phyloP scores from a whole-genome alignment of 2,888 invertebrate species.

The Agonopterix subpropinquella region DNA sequence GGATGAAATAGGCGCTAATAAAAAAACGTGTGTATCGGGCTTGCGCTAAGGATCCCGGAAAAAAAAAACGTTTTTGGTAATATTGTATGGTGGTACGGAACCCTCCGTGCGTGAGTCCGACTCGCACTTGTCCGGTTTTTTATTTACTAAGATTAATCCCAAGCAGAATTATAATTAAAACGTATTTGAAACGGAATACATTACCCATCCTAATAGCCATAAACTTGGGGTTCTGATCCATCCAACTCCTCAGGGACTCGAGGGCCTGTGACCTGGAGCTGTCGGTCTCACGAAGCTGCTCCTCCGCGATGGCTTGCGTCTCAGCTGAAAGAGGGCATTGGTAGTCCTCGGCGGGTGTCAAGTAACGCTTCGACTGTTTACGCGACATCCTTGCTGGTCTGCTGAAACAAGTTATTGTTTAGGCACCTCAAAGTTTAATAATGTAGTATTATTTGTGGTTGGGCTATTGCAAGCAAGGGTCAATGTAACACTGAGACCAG shows the following conservation, averaged over 20 bases:
- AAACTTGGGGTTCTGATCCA: slow-evolving; percentile 82
- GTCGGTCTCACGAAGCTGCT: slow-evolving; percentile 82
- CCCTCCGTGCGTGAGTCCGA: background rate
- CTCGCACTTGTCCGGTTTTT: background rate
- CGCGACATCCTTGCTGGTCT: slow-evolving; percentile 40
- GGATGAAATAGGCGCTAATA: no score
- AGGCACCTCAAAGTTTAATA: no score
- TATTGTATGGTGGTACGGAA: no score
- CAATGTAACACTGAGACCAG: no score
- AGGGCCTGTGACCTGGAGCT: slow-evolving; percentile 79
- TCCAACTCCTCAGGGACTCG: slow-evolving; percentile 80
- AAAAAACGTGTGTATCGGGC: no score
- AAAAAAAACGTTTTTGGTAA: no score
- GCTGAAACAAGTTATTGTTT: no score
- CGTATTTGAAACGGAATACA: slow-evolving; percentile 7
- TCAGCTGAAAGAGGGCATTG: slow-evolving; percentile 76
- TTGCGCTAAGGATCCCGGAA: no score
- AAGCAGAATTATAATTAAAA: no score
- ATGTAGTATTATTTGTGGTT: no score
- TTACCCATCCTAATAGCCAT: slow-evolving; percentile 81
- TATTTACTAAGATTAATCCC: no score
- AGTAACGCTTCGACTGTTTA: slow-evolving; percentile 55
- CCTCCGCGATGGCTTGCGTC: slow-evolving; percentile 78
- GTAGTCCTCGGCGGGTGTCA: slow-evolving; percentile 80
- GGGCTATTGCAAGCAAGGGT: no score